Base-by-base conservation (phyloP, 2,888 invertebrate genomes). In the Drosophila recens region DNA sequence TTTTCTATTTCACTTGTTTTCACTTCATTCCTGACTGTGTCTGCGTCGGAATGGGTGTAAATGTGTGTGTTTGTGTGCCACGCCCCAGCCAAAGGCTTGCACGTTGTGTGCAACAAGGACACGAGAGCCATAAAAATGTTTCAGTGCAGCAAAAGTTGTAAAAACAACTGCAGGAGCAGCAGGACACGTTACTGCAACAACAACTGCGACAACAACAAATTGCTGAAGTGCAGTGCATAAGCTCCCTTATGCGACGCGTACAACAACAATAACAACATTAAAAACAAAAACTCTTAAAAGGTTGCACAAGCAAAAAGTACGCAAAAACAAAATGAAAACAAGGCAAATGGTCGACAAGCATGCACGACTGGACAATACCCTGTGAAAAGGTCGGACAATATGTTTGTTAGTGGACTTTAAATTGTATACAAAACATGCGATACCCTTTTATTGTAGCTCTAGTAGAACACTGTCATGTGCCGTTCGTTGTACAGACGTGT, bases 1-100 rank as follows among this genome's bases (percentile, higher is more conserved):
- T 87, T 87, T 86, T 85, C 85, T 81, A 82, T 87, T 86, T 85
- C 85, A 85, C 76, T 84, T 75, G 74, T 72, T 73, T 69, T 57
- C 64, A 63, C 68, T 69, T 62, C 46, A 45, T 36, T n/a, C 33
- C 48, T 56, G 42, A 10, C 17, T 17, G 34, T 43, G 17, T 27
- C 1, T 17, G 17, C 17, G 17, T 17, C 17, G 17, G 17, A 17
- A 23, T 59, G 30, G 42, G 42, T 27, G 13, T 46, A n/a, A 23
- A n/a, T n/a, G 36, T 36, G 40, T 27, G 51, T 49, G 42, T 30
- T 52, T 38, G 65, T 73, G 49, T 51, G 71, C 52, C 71, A 64
- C 68, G 71, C 71, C 75, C 43, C 73, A 51, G 61, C 51, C 33
- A 34, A 57, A 23, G 56, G 63, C 74, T 42, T 61, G 66, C 64